Percentiles rank a stretch among this genome's conserved stretches.
Conservation (phyloP, 2,888 invertebrate genomes). For the Tetragonisca angustula region DNA sequence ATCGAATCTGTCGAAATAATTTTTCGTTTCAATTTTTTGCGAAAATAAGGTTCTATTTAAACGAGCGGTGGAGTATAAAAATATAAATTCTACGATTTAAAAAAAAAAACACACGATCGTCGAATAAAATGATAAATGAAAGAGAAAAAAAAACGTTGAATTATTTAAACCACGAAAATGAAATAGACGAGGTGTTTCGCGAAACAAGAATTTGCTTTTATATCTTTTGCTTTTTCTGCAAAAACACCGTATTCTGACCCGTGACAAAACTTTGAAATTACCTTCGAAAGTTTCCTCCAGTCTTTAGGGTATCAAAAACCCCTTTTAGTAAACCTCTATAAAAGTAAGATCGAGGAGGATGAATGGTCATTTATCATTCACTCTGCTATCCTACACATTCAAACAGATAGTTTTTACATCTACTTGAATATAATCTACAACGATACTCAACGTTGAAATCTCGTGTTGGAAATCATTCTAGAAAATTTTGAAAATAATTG, state of each 20-base stretch:
- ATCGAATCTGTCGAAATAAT: no score
- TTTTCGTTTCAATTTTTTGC: no score
- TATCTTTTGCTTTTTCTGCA: neutral
- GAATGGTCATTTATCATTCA: conserved; percentile 31
- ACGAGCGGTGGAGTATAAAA: no score
- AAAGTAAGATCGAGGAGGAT: conserved; percentile 9
- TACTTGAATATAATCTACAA: neutral
- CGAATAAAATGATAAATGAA: no score
- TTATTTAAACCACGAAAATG: no score
- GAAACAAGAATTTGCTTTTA: no score
- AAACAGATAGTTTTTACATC: neutral
- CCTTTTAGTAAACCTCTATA: neutral
- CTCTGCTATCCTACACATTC: neutral
- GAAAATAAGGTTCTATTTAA: no score
- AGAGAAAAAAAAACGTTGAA: no score
- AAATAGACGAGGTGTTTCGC: no score
- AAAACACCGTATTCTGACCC: neutral
- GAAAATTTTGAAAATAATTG: neutral
- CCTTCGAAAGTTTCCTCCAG: conserved; percentile 26
- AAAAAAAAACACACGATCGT: no score
- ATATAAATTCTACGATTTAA: no score
- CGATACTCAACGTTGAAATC: neutral
- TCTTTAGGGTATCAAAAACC: conserved; percentile 7
- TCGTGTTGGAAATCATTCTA: neutral
- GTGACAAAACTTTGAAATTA: conserved; percentile 22